These are phyloP conservation scores for Nebria brevicollis DNA, from an alignment of 2,888 invertebrate species.

Conservation along the genomic window DNA sequence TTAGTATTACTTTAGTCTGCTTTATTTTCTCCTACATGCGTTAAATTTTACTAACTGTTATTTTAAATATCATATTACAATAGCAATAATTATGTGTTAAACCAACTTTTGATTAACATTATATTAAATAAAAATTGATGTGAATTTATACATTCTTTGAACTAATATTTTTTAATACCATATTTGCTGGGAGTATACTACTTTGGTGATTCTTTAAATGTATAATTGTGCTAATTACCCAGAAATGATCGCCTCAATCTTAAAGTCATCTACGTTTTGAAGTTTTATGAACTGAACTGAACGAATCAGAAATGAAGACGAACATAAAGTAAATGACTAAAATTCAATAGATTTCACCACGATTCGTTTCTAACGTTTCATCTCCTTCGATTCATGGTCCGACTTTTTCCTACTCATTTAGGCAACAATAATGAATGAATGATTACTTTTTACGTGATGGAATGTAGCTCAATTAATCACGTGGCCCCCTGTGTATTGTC, in stretches of 20 bases:
- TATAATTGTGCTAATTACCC: background rate
- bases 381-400: slow-evolving; percentile 23
- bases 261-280: background rate
- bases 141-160: too few species aligned
- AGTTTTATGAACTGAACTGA: background rate
- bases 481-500: slow-evolving; percentile 34
- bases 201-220: too few species aligned
- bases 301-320: slow-evolving; percentile 34
- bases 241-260: background rate
- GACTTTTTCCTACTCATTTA: slow-evolving; percentile 16
- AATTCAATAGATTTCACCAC: slow-evolving; percentile 49
- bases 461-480: slow-evolving; percentile 45
- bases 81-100: too few species aligned
- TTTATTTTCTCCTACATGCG: too few species aligned
- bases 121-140: too few species aligned
- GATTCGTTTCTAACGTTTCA: slow-evolving; percentile 28
- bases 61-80: too few species aligned
- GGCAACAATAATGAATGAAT: slow-evolving; percentile 39
- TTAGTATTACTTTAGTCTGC: too few species aligned
- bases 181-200: too few species aligned
- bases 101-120: too few species aligned
- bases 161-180: too few species aligned
- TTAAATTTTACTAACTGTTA: too few species aligned
- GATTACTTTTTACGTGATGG: slow-evolving; percentile 45
- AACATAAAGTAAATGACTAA: slow-evolving; percentile 49